phyloP scores from a whole-genome alignment of 2,113 vertebrate species.

The Opisthocomus hoazin region DNA sequence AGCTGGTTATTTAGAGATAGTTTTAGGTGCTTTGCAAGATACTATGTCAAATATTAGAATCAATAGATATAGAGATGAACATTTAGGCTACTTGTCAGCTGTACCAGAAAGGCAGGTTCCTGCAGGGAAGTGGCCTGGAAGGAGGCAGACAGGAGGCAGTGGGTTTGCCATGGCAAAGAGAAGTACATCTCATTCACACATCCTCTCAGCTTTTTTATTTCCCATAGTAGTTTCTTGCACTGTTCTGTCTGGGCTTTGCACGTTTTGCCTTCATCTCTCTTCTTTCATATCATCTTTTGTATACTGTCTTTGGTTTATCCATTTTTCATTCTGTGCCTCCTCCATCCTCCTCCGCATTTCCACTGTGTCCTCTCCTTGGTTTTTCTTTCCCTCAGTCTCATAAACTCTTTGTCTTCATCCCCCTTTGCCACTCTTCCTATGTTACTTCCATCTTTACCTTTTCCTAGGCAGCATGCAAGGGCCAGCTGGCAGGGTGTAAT shows the following conservation, averaged over 20 bases:
- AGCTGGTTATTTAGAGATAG: neutral
- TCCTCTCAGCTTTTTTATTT: neutral
- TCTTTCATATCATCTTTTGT: neutral
- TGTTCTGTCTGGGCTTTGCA: neutral
- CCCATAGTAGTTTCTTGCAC: neutral
- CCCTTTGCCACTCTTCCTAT: neutral
- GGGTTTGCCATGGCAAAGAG: neutral
- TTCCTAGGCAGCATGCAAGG: neutral
- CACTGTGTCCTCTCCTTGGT: neutral
- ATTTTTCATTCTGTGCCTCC: neutral
- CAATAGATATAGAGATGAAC: neutral
- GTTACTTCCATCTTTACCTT: neutral
- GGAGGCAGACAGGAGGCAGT: neutral
- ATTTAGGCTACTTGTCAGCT: neutral
- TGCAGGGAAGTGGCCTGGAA: neutral
- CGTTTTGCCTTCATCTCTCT: neutral
- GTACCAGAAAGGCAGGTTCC: neutral
- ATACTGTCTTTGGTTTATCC: neutral
- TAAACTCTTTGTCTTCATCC: neutral
- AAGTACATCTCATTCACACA: neutral
- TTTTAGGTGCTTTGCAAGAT: neutral
- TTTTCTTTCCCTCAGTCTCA: neutral
- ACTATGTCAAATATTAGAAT: neutral
- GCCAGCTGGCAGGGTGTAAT: neutral
- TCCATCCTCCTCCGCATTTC: neutral